These are phyloP conservation scores for Syngnathus scovelli DNA, from an alignment of 2,113 vertebrate species.

Conservation along the genomic window DNA sequence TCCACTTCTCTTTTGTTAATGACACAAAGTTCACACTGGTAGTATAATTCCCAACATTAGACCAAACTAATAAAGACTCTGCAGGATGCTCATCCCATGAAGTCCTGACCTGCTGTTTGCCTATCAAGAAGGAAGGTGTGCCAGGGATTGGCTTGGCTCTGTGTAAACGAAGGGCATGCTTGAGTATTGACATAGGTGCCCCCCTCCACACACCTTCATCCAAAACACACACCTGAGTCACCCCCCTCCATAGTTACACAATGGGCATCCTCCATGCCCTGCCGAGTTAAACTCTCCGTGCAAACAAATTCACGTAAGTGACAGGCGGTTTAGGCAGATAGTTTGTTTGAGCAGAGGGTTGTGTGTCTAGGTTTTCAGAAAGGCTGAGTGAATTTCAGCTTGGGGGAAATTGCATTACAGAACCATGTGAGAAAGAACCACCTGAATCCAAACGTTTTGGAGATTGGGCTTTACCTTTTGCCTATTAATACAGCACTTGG, in stretches of 20 bases:
- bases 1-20: constrained; percentile 60
- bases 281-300: constrained; percentile 52
- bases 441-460: constrained; percentile 20
- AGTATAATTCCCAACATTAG: constrained; percentile 69
- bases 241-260: constrained; percentile 55
- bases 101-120: constrained; percentile 37
- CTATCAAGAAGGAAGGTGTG: constrained; percentile 55
- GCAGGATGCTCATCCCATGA: constrained; percentile 60
- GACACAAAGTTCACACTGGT: constrained; percentile 58
- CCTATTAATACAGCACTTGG: neutral
- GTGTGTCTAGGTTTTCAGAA: constrained; percentile 39
- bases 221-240: constrained; percentile 52
- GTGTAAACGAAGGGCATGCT: constrained; percentile 41
- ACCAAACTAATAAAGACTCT: constrained; percentile 61
- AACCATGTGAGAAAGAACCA: constrained; percentile 45
- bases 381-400: constrained; percentile 41
- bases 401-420: constrained; percentile 48
- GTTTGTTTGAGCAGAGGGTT: constrained; percentile 45
- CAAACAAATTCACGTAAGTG: constrained; percentile 57
- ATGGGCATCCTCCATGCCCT: constrained; percentile 57
- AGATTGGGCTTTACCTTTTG: no score
- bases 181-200: constrained; percentile 53
- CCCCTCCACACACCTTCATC: neutral
- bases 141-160: constrained; percentile 33
- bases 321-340: constrained; percentile 61